These are phyloP conservation scores for Bombyx huttoni DNA, from an alignment of 2,888 invertebrate species.

Conservation along the genomic window DNA sequence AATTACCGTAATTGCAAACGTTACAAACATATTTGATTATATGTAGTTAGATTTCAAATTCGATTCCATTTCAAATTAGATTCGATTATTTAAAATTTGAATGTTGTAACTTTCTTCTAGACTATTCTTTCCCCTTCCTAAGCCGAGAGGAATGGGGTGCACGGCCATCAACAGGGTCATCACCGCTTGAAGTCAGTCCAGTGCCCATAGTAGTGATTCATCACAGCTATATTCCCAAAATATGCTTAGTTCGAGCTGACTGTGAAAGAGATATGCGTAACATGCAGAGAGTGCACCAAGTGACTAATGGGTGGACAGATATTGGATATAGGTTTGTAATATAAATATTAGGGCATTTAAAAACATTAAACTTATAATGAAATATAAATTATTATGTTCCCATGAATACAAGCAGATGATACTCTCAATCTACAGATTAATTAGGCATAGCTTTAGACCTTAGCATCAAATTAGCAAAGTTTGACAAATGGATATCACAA, in stretches of 20 bases:
- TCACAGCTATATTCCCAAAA: constrained; percentile 75
- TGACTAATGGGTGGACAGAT: constrained; percentile 74
- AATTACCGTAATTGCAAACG: too few species aligned
- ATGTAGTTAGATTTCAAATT: background rate
- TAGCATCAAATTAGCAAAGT: too few species aligned
- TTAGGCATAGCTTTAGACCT: too few species aligned
- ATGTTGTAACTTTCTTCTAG: constrained; percentile 5
- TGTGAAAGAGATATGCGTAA: constrained; percentile 74
- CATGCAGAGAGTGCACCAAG: constrained; percentile 77
- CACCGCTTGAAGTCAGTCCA: constrained; percentile 56
- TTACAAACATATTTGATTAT: background rate
- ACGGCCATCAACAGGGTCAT: constrained; percentile 47
- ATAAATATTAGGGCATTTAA: background rate
- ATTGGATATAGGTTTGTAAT: constrained; percentile 72
- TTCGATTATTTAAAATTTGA: too few species aligned
- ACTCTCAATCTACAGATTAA: too few species aligned
- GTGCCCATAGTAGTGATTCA: constrained; percentile 78
- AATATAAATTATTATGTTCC: background rate
- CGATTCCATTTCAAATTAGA: too few species aligned
- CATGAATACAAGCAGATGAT: too few species aligned
- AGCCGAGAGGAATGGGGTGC: constrained; percentile 70
- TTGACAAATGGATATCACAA: too few species aligned
- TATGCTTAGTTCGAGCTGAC: constrained; percentile 60
- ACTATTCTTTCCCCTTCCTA: constrained; percentile 13
- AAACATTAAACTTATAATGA: background rate